These are phyloP conservation scores for Epicauta chinensis DNA, from an alignment of 1,140 invertebrate species.

Conservation along the genomic window DNA sequence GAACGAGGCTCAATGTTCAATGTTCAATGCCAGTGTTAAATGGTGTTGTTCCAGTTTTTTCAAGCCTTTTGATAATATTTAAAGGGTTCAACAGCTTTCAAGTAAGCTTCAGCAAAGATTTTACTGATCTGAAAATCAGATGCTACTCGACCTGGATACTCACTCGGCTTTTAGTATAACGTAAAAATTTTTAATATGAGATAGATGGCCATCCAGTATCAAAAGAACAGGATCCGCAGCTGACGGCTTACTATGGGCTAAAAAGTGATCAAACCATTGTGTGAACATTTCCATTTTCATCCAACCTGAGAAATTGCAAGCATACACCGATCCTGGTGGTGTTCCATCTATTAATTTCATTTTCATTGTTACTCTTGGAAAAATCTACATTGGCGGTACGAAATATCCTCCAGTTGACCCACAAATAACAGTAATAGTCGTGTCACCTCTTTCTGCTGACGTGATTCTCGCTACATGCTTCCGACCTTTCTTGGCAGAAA, in stretches of 20 bases:
- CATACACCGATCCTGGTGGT: slow-evolving; percentile 28
- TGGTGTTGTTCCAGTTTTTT: slow-evolving; percentile 28
- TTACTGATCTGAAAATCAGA: slow-evolving; percentile 31
- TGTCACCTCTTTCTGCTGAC: slow-evolving; percentile 35
- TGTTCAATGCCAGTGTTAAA: too few species aligned
- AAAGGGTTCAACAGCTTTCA: slow-evolving; percentile 30
- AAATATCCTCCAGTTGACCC: slow-evolving; percentile 32
- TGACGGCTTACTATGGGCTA: slow-evolving; percentile 22
- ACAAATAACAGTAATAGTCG: slow-evolving; percentile 35
- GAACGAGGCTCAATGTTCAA: too few species aligned
- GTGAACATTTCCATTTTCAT: slow-evolving; percentile 33
- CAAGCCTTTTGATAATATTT: slow-evolving; percentile 35
- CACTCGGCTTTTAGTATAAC: slow-evolving; percentile 19
- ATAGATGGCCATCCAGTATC: slow-evolving; percentile 33
- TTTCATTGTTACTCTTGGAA: slow-evolving; percentile 21
- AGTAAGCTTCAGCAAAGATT: slow-evolving; percentile 33
- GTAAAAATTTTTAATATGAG: slow-evolving; percentile 33
- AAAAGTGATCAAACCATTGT: slow-evolving; percentile 37
- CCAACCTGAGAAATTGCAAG: slow-evolving; percentile 35
- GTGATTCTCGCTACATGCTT: slow-evolving; percentile 32
- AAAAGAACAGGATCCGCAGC: slow-evolving; percentile 31
- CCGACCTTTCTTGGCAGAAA: slow-evolving; percentile 31
- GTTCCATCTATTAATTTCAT: slow-evolving; percentile 27
- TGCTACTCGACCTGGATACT: slow-evolving; percentile 27
- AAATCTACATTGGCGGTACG: slow-evolving; percentile 32